A percentile compares a stretch with the other conserved stretches of the same genome.
Evolutionary conservation across 2,888 invertebrate species (phyloP).

Genomic region (Clistopyga incitator): DNA sequence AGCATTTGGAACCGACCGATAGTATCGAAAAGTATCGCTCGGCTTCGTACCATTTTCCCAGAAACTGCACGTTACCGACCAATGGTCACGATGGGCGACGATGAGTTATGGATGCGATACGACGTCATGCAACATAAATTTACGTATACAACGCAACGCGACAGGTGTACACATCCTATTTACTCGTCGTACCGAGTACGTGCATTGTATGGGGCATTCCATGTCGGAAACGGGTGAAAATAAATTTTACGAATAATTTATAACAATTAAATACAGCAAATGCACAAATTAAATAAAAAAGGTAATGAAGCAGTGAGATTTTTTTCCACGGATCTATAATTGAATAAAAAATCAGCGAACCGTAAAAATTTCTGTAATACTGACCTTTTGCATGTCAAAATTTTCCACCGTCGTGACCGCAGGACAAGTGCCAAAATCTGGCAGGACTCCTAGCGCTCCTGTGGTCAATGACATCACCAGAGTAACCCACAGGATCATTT

Average conservation of each 20-base stretch:
- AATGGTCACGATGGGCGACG: not conserved
- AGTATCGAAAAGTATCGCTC: slow-evolving; percentile 92
- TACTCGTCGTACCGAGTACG: not conserved
- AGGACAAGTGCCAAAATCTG: slow-evolving; percentile 88
- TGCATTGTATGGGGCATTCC: not conserved
- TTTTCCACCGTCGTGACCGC: slow-evolving; percentile 86
- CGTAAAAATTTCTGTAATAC: slow-evolving; percentile 56
- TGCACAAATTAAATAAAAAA: too few species aligned
- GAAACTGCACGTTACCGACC: slow-evolving; percentile 86
- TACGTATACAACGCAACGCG: not conserved
- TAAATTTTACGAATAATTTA: too few species aligned
- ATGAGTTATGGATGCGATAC: slow-evolving; percentile 22
- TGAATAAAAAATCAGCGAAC: not conserved
- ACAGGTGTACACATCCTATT: not conserved
- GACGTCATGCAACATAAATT: not conserved
- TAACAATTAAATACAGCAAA: too few species aligned
- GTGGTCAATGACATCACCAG: slow-evolving; percentile 71
- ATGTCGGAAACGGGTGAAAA: not conserved
- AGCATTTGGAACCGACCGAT: slow-evolving; percentile 91
- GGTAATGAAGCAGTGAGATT: too few species aligned
- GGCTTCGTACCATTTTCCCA: slow-evolving; percentile 92
- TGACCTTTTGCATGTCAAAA: slow-evolving; percentile 87
- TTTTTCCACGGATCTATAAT: too few species aligned
- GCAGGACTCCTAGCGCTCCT: slow-evolving; percentile 85
- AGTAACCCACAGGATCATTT: slow-evolving; percentile 71